Evolutionary conservation across 2,113 vertebrate genomes (phyloP).

Genomic region (Paratilapia polleni): DNA sequence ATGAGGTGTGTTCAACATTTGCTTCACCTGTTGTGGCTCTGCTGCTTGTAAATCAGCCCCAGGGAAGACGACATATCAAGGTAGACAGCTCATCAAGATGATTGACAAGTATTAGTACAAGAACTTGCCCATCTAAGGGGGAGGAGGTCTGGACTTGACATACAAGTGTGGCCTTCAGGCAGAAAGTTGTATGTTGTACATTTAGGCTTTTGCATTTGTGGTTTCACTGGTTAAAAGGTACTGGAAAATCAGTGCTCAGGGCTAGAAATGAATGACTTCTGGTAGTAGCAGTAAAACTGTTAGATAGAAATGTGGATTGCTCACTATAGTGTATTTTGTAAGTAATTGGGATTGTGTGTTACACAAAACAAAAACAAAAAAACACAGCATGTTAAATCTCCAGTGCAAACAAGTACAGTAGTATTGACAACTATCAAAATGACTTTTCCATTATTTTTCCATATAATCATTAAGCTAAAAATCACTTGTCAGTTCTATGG

Average conservation of each 20-base stretch:
- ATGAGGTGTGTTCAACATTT: slow-evolving; percentile 25
- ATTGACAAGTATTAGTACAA: slow-evolving; percentile 17
- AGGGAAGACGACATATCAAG: slow-evolving; percentile 5
- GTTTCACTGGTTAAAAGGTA: background rate
- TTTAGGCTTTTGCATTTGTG: background rate
- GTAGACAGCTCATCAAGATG: slow-evolving; percentile 38
- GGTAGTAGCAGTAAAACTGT: background rate
- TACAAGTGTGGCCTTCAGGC: slow-evolving; percentile 8
- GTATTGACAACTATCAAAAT: background rate
- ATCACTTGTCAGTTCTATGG: background rate
- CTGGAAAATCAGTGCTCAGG: background rate
- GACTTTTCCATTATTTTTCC: background rate
- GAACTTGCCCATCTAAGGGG: slow-evolving; percentile 7
- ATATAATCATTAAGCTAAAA: slow-evolving; percentile 46
- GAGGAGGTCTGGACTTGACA: slow-evolving; percentile 23
- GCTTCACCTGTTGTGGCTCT: slow-evolving; percentile 21
- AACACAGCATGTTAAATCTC: slow-evolving; percentile 16
- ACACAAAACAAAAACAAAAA: background rate
- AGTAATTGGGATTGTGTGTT: background rate
- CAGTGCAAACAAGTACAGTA: slow-evolving; percentile 4
- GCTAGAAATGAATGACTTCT: background rate
- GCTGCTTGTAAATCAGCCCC: slow-evolving; percentile 14
- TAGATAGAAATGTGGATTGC: background rate
- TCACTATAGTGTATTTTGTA: background rate
- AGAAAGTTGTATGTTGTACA: background rate